Base-by-base conservation (phyloP, 2,113 vertebrate species). In the Gallinago undulata region DNA sequence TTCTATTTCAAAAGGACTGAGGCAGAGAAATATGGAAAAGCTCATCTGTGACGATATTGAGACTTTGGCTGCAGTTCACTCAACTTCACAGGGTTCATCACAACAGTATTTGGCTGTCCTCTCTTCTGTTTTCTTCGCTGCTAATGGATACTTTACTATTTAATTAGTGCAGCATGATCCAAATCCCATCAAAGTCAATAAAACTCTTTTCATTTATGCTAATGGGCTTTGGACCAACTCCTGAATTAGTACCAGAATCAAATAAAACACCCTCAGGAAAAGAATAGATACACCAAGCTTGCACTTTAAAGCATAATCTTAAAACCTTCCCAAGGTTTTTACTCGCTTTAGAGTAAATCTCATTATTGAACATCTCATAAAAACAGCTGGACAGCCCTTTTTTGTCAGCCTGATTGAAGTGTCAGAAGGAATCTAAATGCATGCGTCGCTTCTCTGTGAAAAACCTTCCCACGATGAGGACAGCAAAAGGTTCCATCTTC, bases 181-280 rank as follows among this genome's bases (percentile, higher is more conserved):
- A 96, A 94, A 91, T 84, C 91, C 91, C 89, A 94, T 87, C 96
- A 93, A 97, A 96, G 95, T 94, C 95, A 97, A 95, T 96, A 94
- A 79, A 95, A 94, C 77, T 84, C 92, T 92, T 94, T 96, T 92
- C 94, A 95, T 87, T 96, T 89, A 91, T 69, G 74, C 76, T 96
- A 95, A 94, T 18, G 23, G 74, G 31, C 81, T 95, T 92, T 94
- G 93, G 92, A 96, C 66, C 87, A 85, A 35, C 50, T 91, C 92
- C 77, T 85, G 87, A 88, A 91, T 94, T 92, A 93, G 80, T 69
- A 94, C 47, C 77, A 92, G 45, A 87, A 95, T 93, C 96, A 95
- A 96, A 96, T 55, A 84, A 96, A 93, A 93, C 53, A 93, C 77
- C 70, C 80, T 43, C 62, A 91, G 86, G 77, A 93, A 84, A 88